Conservation (phyloP, 35 echinoderm and acorn worm species). For the Acanthaster planci region DNA sequence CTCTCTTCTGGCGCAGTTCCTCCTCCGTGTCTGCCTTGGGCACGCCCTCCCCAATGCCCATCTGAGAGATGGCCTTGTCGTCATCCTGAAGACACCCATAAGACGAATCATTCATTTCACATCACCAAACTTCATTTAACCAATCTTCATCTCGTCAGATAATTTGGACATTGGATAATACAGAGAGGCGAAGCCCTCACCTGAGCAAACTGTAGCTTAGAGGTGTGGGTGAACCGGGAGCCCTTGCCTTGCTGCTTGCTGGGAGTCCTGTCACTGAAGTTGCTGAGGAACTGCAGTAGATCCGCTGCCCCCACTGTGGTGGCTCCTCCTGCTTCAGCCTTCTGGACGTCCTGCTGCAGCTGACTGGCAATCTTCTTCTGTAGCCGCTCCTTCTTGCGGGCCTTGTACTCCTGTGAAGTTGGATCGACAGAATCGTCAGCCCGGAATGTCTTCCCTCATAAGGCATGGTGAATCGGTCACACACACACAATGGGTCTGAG, state of each 20-base stretch:
- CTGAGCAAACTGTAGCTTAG: slow-evolving; percentile 98
- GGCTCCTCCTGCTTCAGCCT: slow-evolving; percentile 49
- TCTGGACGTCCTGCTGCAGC: slow-evolving; percentile 69
- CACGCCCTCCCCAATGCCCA: slow-evolving; percentile 88
- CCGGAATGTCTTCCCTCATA: no score
- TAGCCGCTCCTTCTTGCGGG: slow-evolving; percentile 73
- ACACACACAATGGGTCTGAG: no score
- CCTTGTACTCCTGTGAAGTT: slow-evolving; percentile 78
- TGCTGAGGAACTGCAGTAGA: slow-evolving; percentile 72
- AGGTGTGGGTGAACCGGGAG: slow-evolving; percentile 87
- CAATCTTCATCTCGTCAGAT: no score
- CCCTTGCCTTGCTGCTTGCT: slow-evolving; percentile 73
- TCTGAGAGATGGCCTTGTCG: slow-evolving; percentile 80
- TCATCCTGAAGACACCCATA: slow-evolving; percentile 59
- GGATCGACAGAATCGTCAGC: not conserved
- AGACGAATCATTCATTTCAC: no score
- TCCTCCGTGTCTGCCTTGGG: slow-evolving; percentile 81
- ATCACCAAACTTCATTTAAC: no score
- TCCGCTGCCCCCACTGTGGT: slow-evolving; percentile 47
- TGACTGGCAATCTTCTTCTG: slow-evolving; percentile 83
- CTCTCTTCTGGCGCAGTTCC: slow-evolving; percentile 79
- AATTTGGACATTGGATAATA: no score
- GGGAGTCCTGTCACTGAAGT: slow-evolving; percentile 61
- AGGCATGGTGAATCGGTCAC: no score
- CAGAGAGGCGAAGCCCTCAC: slow-evolving; percentile 21